phyloP scores from a whole-genome alignment of 1,140 invertebrate genomes.

The Anastrepha obliqua region DNA sequence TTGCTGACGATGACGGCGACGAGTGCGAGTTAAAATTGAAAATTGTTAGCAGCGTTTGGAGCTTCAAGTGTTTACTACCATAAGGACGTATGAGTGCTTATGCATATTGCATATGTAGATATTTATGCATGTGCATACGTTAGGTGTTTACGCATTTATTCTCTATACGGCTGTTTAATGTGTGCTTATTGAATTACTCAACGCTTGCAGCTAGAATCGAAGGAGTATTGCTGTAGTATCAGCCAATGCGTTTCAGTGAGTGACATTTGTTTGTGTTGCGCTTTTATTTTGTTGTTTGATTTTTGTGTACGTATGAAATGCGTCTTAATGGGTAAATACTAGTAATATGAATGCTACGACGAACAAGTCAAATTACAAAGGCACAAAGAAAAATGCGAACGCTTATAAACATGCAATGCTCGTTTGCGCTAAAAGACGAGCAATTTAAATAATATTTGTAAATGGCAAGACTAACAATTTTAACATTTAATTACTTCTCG shows the following conservation, averaged over 20 bases:
- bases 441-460: no score
- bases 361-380: constrained; percentile 24
- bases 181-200: not conserved
- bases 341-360: not conserved
- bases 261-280: not conserved
- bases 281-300: not conserved
- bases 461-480: no score
- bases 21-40: no score
- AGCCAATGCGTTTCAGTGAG: not conserved
- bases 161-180: not conserved
- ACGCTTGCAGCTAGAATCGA: not conserved
- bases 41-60: not conserved
- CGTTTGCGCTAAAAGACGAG: no score
- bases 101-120: not conserved
- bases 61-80: not conserved
- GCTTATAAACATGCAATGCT: not conserved
- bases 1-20: not conserved
- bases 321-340: constrained; percentile 4
- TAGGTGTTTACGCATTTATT: not conserved
- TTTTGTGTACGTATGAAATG: not conserved
- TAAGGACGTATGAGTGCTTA: not conserved
- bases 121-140: not conserved
- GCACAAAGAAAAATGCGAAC: not conserved
- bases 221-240: not conserved
- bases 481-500: no score